Evolutionary conservation across 2,113 vertebrate species (phyloP), one percentile per base, ranked within the genome.

Genomic region (Sialia sialis): DNA sequence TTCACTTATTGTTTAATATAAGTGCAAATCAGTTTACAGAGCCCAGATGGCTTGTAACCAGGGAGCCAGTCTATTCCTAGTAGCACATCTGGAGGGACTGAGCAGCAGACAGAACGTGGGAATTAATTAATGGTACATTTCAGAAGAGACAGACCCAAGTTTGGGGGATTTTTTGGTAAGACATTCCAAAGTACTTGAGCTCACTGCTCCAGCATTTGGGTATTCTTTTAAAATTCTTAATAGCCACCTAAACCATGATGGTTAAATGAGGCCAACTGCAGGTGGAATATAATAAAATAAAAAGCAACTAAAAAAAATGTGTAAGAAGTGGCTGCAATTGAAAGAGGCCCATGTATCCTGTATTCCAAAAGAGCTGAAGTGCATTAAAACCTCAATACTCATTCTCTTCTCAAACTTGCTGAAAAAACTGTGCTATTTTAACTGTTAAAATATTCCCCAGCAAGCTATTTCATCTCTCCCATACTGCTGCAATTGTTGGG

Each of bases 21-120:
- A 96, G 96, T 97, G 97, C 95, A 98, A 98, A 98, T 98, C 95
- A 97, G 95, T 97, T 97, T 97, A 98, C 89, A 97, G 69, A 97
- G 91, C 90, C 96, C 96, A 96, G 86, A 96, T 95, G 96, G 96
- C 95, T 97, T 92, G 86, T 97, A 97, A 97, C 85, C 85, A 90
- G 90, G 95, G 90, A 95, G 87, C 93, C 95, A 94, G 96, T 84
- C 90, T 93, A 94, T 95, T 96, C 96, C 92, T 93, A 97, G 96
- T 41, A 96, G 91, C 91, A 98, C 97, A 98, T 97, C 96, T 97
- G 96, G 95, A 97, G 93, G 93, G 94, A 86, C 89, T 85, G 87
- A 91, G 94, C 60, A 90, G 95, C 83, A 96, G 81, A 79, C 86
- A 97, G 90, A 97, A 96, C 46, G 85, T 87, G 93, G 95, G 94